Base-by-base conservation (phyloP, 35 echinoderm and acorn worm species). In the Lytechinus pictus region DNA sequence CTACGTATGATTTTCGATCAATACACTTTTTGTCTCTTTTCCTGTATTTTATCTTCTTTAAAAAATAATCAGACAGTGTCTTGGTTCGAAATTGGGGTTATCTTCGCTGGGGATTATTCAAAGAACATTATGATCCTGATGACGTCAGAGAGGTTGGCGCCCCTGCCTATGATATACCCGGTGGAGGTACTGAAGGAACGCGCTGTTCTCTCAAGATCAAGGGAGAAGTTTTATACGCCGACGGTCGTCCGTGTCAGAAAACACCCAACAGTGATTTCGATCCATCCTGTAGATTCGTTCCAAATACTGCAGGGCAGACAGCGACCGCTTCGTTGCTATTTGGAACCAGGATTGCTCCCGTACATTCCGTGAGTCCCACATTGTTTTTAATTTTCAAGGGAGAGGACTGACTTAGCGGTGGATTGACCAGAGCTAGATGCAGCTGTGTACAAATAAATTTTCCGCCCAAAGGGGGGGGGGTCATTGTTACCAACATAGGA, bases 71-170 rank as follows among this genome's bases (percentile, higher is more conserved):
- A 93, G 92, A 93, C 27, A 93, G 21, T 19, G 52, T 93, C 53
- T 54, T 57, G 12, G 92, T 93, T 27, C 52, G 92, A 93, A 93
- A 16, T 24, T 93, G 92, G 92, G 92, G 13, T 13, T 55, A 93
- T 5, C 27, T 55, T 57, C 92, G 92, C 11, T 93, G 92, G 92
- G 92, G 92, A 9, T 57, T 93, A 54, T 93, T 93, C 92, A 54
- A 93, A 10, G 92, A 93, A 12, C 54, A 93, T 27, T 93, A 93
- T 28, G 92, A 93, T 28, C 54, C n/a, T 54, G 53, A 56, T 6
- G 53, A 27, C 13, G 92, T 44, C 33, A 44, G 33, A 44, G 33
- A 44, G 33, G 33, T 33, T 57, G 92, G 28, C 1, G 54, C n/a
- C 4, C 92, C 92, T 27, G 92, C 92, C 29, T 93, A 93, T 44